phyloP scores from a whole-genome alignment of 2,888 invertebrate species.

The Drosophila conformis region DNA sequence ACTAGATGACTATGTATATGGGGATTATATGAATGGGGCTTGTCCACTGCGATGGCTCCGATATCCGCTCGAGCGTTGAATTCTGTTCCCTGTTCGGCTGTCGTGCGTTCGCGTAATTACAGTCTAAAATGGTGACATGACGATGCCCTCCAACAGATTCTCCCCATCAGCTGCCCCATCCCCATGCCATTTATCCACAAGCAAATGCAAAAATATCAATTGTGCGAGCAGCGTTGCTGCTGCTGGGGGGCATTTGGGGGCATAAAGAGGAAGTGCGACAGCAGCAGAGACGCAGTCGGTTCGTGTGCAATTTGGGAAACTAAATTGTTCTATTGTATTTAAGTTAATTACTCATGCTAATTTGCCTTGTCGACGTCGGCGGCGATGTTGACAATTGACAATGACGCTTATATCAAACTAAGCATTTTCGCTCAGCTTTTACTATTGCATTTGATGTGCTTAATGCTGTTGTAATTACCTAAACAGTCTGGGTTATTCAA shows the following conservation, averaged over 20 bases:
- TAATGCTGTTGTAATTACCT: constrained; percentile 22
- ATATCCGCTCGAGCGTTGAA: constrained; percentile 62
- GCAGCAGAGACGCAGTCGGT: constrained; percentile 16
- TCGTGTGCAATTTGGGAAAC: constrained; percentile 73
- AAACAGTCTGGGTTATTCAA: constrained; percentile 1
- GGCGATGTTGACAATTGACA: constrained; percentile 61
- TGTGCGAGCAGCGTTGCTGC: constrained; percentile 37
- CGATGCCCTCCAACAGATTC: constrained; percentile 7
- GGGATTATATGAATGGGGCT: not conserved
- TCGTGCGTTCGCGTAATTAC: constrained; percentile 73
- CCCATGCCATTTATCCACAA: constrained; percentile 7
- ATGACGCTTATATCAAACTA: constrained; percentile 23
- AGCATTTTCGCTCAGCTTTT: constrained; percentile 12
- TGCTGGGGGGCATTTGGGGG: constrained; percentile 2
- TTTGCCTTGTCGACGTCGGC: constrained; percentile 52
- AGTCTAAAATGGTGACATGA: constrained; percentile 62
- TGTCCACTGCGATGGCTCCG: constrained; percentile 43
- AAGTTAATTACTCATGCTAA: constrained; percentile 80
- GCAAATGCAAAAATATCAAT: constrained; percentile 70
- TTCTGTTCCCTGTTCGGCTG: constrained; percentile 36
- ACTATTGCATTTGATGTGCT: constrained; percentile 16
- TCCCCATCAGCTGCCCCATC: not conserved
- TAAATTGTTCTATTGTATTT: constrained; percentile 80
- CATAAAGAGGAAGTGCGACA: constrained; percentile 10
- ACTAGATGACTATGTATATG: constrained; percentile 1